Percentiles rank a stretch among this genome's conserved stretches.
Evolutionary conservation across 2,888 invertebrate species (phyloP).

Genomic region (Drosophila diplacantha): DNA sequence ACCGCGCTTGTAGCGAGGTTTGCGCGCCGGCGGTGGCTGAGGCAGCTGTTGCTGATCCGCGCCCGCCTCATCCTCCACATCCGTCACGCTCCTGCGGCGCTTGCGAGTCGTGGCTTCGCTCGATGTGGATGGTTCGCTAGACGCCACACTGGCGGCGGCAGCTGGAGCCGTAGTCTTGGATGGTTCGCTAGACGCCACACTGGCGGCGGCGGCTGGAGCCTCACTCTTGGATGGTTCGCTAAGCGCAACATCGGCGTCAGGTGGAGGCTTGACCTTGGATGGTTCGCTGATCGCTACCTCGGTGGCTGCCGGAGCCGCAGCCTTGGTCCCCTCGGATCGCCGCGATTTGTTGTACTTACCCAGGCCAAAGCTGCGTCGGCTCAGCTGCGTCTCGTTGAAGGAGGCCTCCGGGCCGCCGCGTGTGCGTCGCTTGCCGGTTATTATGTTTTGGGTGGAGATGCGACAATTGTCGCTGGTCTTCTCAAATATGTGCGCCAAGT

Average conservation of each 20-base stretch:
- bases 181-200: background rate
- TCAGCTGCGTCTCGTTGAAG: conserved; percentile 66
- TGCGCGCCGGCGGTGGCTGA: background rate
- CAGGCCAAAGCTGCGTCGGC: conserved; percentile 49
- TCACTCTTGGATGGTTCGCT: background rate
- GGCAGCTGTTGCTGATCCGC: background rate
- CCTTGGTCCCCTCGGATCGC: background rate
- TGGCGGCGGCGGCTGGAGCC: background rate
- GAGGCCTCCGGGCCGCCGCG: conserved; percentile 53
- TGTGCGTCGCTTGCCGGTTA: conserved; percentile 72
- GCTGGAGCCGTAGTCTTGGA: background rate
- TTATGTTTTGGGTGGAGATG: conserved; percentile 75
- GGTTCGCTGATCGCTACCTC: background rate
- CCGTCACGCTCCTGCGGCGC: conserved; percentile 9
- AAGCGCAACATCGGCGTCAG: background rate
- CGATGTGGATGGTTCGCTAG: background rate
- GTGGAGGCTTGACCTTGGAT: background rate
- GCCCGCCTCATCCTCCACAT: background rate
- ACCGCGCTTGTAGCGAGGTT: background rate
- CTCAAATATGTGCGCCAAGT: conserved; percentile 64
- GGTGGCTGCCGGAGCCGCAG: background rate
- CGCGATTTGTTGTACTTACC: background rate
- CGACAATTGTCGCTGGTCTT: conserved; percentile 71
- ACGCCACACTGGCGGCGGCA: background rate
- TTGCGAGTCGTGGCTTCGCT: conserved; percentile 29